These are phyloP conservation scores for Bradypodion ventrale DNA, from an alignment of 2,797 vertebrate species.

Conservation along the genomic window DNA sequence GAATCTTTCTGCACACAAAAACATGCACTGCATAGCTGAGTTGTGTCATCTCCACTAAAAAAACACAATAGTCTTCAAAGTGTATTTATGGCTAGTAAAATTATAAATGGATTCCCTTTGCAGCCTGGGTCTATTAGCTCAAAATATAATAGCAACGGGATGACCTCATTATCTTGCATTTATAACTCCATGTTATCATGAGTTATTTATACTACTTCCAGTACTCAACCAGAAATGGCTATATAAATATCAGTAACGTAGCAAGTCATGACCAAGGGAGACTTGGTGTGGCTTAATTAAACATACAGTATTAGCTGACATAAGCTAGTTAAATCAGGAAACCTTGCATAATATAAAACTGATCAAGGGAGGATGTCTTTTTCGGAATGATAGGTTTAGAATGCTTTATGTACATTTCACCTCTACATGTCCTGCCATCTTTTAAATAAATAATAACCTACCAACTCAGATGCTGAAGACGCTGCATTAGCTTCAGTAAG, in stretches of 20 bases:
- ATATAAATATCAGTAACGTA: neutral
- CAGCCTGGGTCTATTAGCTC: neutral
- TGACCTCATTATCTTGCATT: constrained; percentile 11
- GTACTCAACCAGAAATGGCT: neutral
- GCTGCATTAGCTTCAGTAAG: neutral
- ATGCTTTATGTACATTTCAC: neutral
- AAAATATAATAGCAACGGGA: constrained; percentile 5
- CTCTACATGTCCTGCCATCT: neutral
- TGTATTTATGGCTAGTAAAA: constrained; percentile 3
- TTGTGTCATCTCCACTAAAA: neutral
- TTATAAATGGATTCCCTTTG: constrained; percentile 16
- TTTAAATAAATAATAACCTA: neutral
- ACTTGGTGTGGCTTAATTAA: neutral
- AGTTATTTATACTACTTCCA: neutral
- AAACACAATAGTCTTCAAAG: neutral
- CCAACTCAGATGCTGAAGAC: neutral
- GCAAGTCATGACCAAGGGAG: neutral
- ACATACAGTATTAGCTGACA: neutral
- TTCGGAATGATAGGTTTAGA: constrained; percentile 5
- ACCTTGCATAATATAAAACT: neutral
- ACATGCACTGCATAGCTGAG: neutral
- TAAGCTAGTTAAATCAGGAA: neutral
- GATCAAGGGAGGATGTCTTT: neutral
- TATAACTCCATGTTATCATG: neutral
- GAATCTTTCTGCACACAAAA: neutral